A percentile compares a stretch with the other conserved stretches of the same genome.
Evolutionary conservation across 2,113 vertebrate genomes (phyloP).

Genomic region (Hypanus sabinus): DNA sequence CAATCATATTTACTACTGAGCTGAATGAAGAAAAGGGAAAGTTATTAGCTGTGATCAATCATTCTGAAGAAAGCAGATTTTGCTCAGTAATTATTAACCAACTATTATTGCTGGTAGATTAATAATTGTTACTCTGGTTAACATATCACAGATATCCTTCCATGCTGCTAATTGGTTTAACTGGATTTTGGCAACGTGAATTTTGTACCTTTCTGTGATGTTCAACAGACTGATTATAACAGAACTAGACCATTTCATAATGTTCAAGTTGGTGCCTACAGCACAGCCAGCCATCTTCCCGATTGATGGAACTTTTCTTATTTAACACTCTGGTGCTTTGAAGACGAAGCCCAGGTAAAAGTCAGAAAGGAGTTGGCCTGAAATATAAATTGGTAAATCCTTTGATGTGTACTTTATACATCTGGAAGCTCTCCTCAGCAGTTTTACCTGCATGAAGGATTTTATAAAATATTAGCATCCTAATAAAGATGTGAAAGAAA

Average conservation of each 20-base stretch:
- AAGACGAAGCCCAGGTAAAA: not conserved
- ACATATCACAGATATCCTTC: not conserved
- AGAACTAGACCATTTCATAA: not conserved
- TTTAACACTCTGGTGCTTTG: not conserved
- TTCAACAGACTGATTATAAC: not conserved
- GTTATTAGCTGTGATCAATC: not conserved
- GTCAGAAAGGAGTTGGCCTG: no score
- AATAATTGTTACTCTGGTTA: constrained; percentile 16
- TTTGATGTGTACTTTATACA: not conserved
- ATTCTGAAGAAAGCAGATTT: not conserved
- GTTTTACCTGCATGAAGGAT: not conserved
- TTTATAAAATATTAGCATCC: not conserved
- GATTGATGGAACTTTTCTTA: not conserved
- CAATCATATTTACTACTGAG: not conserved
- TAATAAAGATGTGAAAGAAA: not conserved
- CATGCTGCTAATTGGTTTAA: not conserved
- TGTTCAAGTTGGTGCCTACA: not conserved
- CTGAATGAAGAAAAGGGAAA: not conserved
- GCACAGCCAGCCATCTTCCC: no score
- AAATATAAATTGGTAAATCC: not conserved
- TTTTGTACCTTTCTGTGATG: not conserved
- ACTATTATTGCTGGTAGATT: constrained; percentile 8
- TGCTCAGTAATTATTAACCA: constrained; percentile 24
- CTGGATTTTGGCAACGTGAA: not conserved
- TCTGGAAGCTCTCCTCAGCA: not conserved